Percentiles rank a stretch among this genome's conserved stretches.
These are phyloP conservation scores for Dolichotis patagonum DNA, from an alignment of 2,113 vertebrate genomes.

Conservation along the genomic window DNA sequence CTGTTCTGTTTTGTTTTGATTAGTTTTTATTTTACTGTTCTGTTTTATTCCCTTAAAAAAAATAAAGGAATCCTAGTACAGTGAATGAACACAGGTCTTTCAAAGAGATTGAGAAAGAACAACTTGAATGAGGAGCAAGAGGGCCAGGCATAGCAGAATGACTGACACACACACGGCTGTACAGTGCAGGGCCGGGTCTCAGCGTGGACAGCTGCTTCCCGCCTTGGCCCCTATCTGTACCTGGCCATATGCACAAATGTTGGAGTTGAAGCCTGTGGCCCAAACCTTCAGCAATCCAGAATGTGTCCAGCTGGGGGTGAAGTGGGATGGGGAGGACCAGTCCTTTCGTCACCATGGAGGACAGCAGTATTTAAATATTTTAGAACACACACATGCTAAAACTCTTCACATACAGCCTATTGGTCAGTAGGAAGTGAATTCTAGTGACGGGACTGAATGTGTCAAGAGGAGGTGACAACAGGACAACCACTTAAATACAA, in stretches of 20 bases:
- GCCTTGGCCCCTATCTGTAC: not conserved
- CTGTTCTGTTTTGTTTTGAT: no score
- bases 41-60: no score
- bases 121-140: not conserved
- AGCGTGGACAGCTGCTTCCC: fast-evolving
- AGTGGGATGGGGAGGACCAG: not conserved
- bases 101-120: not conserved
- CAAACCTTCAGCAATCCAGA: not conserved
- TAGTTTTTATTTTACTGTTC: no score
- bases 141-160: not conserved
- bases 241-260: not conserved
- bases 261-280: not conserved
- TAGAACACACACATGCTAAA: not conserved
- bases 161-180: not conserved
- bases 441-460: not conserved
- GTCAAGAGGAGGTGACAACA: not conserved
- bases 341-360: not conserved
- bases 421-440: not conserved
- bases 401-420: not conserved
- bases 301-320: not conserved
- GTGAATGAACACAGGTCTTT: not conserved
- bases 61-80: not conserved
- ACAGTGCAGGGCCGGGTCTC: fast-evolving
- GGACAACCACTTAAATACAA: not conserved
- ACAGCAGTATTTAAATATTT: not conserved